Conservation (phyloP, 2,113 vertebrate genomes). For the Percina caprodes region DNA sequence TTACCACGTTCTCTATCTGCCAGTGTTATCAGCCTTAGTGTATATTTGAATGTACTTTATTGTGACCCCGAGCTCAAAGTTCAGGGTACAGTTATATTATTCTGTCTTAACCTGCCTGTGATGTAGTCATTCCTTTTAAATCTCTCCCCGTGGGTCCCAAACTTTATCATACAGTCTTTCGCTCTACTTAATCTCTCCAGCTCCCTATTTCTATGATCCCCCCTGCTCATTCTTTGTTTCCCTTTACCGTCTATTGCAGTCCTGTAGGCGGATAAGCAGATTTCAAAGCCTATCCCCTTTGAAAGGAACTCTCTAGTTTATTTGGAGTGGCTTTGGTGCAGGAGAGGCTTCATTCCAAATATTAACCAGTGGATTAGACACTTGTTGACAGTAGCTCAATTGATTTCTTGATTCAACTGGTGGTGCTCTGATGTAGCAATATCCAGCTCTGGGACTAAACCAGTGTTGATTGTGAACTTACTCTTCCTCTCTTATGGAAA, state of each 20-base stretch:
- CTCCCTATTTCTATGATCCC: constrained; percentile 34
- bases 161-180: constrained; percentile 5
- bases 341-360: constrained; percentile 26
- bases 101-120: constrained; percentile 14
- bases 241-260: not conserved
- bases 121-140: constrained; percentile 1
- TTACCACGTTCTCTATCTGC: not conserved
- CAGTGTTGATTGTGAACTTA: constrained; percentile 1
- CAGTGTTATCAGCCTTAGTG: not conserved
- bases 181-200: constrained; percentile 2
- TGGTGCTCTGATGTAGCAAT: not conserved
- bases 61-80: constrained; percentile 12
- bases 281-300: constrained; percentile 21
- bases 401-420: constrained; percentile 41
- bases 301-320: constrained; percentile 42
- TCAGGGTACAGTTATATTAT: constrained; percentile 44
- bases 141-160: not conserved
- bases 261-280: constrained; percentile 13
- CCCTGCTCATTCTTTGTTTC: constrained; percentile 22
- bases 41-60: constrained; percentile 12
- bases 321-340: constrained; percentile 23
- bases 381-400: constrained; percentile 33
- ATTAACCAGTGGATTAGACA: constrained; percentile 38
- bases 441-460: not conserved
- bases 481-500: not conserved